Base-by-base conservation (phyloP, 2,113 vertebrate genomes). In the Nycticryphes semicollaris region DNA sequence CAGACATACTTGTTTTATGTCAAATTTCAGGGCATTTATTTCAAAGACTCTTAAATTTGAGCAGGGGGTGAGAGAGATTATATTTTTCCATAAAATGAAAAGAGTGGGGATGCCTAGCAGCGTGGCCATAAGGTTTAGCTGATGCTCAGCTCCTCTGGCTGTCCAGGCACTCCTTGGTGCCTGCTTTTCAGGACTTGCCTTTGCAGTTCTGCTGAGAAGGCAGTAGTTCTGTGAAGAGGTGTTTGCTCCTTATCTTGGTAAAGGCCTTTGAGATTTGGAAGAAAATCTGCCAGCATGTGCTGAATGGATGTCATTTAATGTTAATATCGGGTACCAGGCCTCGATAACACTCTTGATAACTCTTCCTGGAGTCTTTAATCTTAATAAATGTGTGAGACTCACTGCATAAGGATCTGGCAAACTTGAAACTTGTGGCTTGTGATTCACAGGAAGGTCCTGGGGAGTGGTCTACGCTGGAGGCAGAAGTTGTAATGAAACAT, bases 401-500 rank as follows among this genome's bases (percentile, higher is more conserved):
- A 2, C 35, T 93, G 21, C 8, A 5, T 37, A 10, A 66, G 19
- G 18, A 67, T 43, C 8, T 88, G 25, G 31, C 13, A 63, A 51
- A 60, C 23, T 47, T 59, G 56, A 62, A 56, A 20, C 9, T 47
- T 92, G 54, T 57, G 28, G n/a, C 60, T 77, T 95, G 35, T 98
- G 8, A 87, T 96, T 96, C 89, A n/a, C 96, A 99, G 99, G 99
- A 99, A 92, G 99, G 99, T 31, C 98, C 98, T 30, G 99, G 99
- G 3, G 98, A 99, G 30, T 99, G 99, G 99, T 98, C 98, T 68
- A 98, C 98, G 0, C 91, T 99, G 95, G 98, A 99, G 80, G 97
- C 99, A 21, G 99, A 99, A 95, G 99, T 99, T 77, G 96, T 99
- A 94, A 99, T 99, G 99, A 99, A 99, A 96, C 98, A 98, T 5